Percentiles rank a stretch among this genome's conserved stretches.
These are phyloP conservation scores for Hephaestus fuliginosus DNA, from an alignment of 2,797 vertebrate genomes.

Conservation along the genomic window DNA sequence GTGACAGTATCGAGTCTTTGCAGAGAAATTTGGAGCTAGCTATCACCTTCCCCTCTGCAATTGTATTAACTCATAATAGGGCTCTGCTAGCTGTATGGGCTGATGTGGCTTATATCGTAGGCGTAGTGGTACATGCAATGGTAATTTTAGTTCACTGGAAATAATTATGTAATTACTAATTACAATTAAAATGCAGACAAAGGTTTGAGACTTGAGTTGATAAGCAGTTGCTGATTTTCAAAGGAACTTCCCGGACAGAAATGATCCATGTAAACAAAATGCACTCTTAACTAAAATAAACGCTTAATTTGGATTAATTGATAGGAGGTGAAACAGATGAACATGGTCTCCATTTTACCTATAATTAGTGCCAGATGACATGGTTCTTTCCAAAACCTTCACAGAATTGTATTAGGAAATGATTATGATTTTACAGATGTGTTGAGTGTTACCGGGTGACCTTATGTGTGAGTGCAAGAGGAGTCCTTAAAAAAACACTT, in stretches of 20 bases:
- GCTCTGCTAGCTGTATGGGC: neutral
- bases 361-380: conserved; percentile 12
- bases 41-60: neutral
- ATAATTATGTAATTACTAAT: neutral
- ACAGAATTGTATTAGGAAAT: neutral
- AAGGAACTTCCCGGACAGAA: neutral
- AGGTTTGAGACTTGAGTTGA: neutral
- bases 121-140: too few species aligned
- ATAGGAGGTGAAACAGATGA: neutral
- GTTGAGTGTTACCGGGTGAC: neutral
- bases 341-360: neutral
- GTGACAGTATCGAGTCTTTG: neutral
- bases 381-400: neutral
- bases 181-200: neutral
- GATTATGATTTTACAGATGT: neutral
- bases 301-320: conserved; percentile 1
- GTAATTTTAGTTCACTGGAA: neutral
- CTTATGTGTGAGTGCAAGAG: neutral
- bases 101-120: neutral
- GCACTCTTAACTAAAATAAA: too few species aligned
- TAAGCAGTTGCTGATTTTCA: neutral
- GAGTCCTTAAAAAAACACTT: conserved; percentile 1
- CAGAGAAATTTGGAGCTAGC: neutral
- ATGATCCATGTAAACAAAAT: neutral
- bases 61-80: too few species aligned